These are phyloP conservation scores for Coronaproctus castanopsis DNA, from an alignment of 2,888 invertebrate species.

Conservation along the genomic window DNA sequence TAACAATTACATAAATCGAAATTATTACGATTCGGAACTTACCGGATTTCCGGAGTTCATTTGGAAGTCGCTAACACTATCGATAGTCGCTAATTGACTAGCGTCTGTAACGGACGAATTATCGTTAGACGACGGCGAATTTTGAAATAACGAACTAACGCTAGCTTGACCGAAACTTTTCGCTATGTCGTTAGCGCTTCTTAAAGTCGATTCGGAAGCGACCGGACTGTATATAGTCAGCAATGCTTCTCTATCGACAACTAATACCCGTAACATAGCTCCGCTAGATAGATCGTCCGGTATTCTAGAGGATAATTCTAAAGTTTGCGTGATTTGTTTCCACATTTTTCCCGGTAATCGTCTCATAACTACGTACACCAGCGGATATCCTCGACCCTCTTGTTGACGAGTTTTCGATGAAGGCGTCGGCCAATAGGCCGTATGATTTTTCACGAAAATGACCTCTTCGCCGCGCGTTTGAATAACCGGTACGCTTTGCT, in stretches of 20 bases:
- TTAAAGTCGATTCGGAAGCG: constrained; percentile 18
- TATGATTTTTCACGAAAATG: constrained; percentile 38
- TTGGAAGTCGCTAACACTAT: too few relatives aligned
- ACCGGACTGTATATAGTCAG: constrained; percentile 48
- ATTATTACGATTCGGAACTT: too few relatives aligned
- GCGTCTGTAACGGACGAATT: too few relatives aligned
- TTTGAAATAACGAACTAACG: constrained; percentile 5
- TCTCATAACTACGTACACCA: constrained; percentile 49
- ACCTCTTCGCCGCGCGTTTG: constrained; percentile 48
- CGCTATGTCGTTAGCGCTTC: constrained; percentile 8
- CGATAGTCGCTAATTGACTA: too few relatives aligned
- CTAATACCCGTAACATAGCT: constrained; percentile 42
- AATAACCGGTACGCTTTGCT: constrained; percentile 46
- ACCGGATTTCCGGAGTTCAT: too few relatives aligned
- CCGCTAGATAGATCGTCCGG: constrained; percentile 37
- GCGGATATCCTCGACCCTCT: constrained; percentile 24
- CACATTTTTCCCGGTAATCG: constrained; percentile 27
- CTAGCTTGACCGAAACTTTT: constrained; percentile 5
- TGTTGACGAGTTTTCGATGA: constrained; percentile 21
- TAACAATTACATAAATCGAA: too few relatives aligned
- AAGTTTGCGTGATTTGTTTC: constrained; percentile 33
- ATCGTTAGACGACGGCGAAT: too few relatives aligned
- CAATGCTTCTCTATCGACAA: constrained; percentile 46
- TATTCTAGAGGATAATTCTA: constrained; percentile 40
- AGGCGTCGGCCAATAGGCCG: constrained; percentile 43